A percentile compares a stretch with the other conserved stretches of the same genome.
These are phyloP conservation scores for Epiblema foenella DNA, from an alignment of 2,888 invertebrate genomes.

Conservation along the genomic window DNA sequence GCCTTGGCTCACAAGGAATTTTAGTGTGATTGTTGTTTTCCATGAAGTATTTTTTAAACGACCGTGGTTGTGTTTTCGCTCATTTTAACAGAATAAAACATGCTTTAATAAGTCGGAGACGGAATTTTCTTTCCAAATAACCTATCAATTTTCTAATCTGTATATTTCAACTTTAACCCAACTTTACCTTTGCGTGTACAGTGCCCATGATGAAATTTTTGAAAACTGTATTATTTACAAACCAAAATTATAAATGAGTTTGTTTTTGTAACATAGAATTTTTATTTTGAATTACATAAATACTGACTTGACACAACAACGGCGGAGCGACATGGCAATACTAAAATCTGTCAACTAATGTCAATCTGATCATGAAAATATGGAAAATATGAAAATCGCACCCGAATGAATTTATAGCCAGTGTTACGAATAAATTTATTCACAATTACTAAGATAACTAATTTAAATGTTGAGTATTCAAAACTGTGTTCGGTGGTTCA, in stretches of 20 bases:
- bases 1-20: background rate
- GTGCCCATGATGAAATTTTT: constrained; percentile 65
- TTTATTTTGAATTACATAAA: constrained; percentile 69
- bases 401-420: background rate
- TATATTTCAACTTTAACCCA: background rate
- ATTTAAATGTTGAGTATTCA: background rate
- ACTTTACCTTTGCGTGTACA: constrained; percentile 74
- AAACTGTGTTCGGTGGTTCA: background rate
- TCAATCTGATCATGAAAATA: background rate
- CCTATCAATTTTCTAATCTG: constrained; percentile 4
- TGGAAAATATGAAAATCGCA: background rate
- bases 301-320: constrained; percentile 50
- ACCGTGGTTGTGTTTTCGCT: too few species aligned
- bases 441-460: too few species aligned
- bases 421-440: background rate
- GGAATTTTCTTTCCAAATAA: constrained; percentile 19
- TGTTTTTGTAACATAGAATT: constrained; percentile 56
- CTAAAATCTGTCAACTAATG: constrained; percentile 7
- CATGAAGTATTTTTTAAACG: background rate
- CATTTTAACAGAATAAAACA: constrained; percentile 10
- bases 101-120: background rate
- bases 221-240: constrained; percentile 10
- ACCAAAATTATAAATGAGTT: constrained; percentile 40
- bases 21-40: background rate
- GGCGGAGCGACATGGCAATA: constrained; percentile 42